phyloP scores from a whole-genome alignment of 2,113 vertebrate species.

The Motacilla tschutschensis region DNA sequence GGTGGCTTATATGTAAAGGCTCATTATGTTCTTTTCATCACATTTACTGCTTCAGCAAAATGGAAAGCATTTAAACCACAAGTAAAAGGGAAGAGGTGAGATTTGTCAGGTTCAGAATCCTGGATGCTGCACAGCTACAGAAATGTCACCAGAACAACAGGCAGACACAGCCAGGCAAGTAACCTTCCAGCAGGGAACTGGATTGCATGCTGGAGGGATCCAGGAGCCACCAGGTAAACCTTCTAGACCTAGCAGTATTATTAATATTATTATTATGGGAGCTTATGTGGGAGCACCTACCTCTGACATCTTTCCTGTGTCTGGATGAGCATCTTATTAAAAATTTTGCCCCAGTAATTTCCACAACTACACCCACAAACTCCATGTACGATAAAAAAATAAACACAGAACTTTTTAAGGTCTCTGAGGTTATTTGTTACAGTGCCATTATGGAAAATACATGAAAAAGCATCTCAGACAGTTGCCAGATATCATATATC shows the following conservation, averaged over 20 bases:
- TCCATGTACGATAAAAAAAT: background rate
- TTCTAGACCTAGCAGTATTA: background rate
- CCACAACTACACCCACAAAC: background rate
- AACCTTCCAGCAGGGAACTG: background rate
- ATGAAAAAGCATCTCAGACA: background rate
- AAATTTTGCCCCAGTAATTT: background rate
- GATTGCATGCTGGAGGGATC: background rate
- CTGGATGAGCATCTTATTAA: background rate
- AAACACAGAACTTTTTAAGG: background rate
- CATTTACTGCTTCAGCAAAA: background rate
- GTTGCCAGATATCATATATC: background rate
- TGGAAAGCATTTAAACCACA: background rate
- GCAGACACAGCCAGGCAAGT: background rate
- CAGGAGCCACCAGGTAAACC: background rate
- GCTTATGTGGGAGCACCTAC: background rate
- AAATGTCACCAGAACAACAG: background rate
- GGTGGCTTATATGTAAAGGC: background rate
- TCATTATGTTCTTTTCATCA: background rate
- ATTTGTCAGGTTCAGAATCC: background rate
- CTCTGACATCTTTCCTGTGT: background rate
- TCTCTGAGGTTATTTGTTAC: background rate
- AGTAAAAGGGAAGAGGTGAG: background rate
- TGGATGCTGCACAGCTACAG: background rate
- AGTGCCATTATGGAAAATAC: background rate
- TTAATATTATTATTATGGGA: background rate